Evolutionary conservation across 2,113 vertebrate genomes (phyloP).

Genomic region (Ceyx margarethae): DNA sequence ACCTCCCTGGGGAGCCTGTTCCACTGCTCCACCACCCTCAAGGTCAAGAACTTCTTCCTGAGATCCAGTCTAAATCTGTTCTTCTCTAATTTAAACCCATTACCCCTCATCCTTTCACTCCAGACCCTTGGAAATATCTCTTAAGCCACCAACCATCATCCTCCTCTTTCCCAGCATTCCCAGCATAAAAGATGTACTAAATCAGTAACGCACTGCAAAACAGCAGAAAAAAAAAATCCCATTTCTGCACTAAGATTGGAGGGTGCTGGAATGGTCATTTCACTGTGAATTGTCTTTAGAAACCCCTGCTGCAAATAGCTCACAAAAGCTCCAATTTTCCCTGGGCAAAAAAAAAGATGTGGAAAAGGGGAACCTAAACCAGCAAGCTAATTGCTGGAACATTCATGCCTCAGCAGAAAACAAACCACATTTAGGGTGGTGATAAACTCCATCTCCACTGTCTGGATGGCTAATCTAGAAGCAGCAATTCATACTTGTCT

Average conservation of each 20-base stretch:
- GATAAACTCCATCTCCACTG: conserved; percentile 1
- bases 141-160: neutral
- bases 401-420: conserved; percentile 34
- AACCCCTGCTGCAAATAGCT: neutral
- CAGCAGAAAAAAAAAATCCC: neutral
- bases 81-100: too few species aligned
- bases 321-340: neutral
- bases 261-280: neutral
- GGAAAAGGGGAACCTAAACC: neutral
- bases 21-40: too few species aligned
- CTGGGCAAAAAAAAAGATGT: neutral
- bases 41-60: too few species aligned
- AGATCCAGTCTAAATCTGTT: too few species aligned
- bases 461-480: neutral
- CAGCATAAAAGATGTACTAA: neutral
- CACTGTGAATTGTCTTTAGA: neutral
- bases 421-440: neutral
- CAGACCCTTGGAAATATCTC: neutral
- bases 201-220: neutral
- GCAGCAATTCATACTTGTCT: neutral
- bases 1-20: too few species aligned
- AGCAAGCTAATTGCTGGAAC: neutral
- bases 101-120: too few species aligned
- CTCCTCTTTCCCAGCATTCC: neutral
- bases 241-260: neutral